Base-by-base conservation (phyloP, 2,113 vertebrate species). In the Pelvicachromis taeniatus region DNA sequence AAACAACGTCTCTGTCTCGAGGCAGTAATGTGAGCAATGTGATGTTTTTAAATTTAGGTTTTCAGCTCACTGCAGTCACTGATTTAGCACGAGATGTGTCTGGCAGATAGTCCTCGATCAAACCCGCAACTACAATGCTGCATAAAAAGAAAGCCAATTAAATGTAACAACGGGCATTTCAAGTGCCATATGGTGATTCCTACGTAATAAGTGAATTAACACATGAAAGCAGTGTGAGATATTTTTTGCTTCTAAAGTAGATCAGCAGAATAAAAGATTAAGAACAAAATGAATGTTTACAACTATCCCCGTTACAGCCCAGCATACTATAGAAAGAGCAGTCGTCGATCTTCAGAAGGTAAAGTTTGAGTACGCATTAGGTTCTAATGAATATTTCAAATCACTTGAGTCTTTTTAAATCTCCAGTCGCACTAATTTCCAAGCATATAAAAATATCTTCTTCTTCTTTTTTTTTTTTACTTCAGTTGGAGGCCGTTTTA, bases 141-240 rank as follows among this genome's bases (percentile, higher is more conserved):
- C 54, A 78, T 70, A 68, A 59, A 89, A 81, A 56, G 48, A 63
- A 56, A 19, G 35, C 82, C 81, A 81, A 85, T 87, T 88, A 84
- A 82, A 85, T 53, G 13, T 80, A 77, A 81, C 29, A 17, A 52
- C 33, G 5, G 82, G 6, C 83, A 80, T 54, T 75, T 79, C 68
- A 89, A 87, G 86, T 50, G 75, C 73, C 87, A 89, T 90, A 81
- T 86, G 84, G 45, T 19, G 21, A 59, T 75, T 87, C 13, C n/a
- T 77, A 55, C 26, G 68, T 7, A 52, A 17, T 42, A 45, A 56
- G 45, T 73, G 31, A 68, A 82, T 75, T n/a, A 63, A n/a, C 21
- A 84, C 80, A 80, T 82, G n/a, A 61, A 31, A 11, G 53, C 40
- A 59, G 14, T 33, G 58, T 35, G 23, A 3, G 50, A 52, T 33